A percentile compares a stretch with the other conserved stretches of the same genome.
phyloP scores from a whole-genome alignment of 2,113 vertebrate genomes.

The Mus musculus region DNA sequence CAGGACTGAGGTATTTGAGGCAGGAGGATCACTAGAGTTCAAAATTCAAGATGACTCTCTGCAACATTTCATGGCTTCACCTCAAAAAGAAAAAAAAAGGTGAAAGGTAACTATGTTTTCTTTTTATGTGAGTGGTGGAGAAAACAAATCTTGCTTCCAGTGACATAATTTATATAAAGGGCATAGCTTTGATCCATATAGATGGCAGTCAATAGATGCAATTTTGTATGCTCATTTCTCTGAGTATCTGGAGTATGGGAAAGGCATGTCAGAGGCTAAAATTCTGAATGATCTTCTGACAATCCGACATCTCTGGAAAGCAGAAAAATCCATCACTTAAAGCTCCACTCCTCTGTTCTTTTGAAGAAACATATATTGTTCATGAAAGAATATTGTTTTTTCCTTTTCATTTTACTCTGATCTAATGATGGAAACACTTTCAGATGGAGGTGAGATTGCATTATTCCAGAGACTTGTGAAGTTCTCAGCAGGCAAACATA shows the following conservation, averaged over 20 bases:
- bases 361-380: slow-evolving; percentile 63
- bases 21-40: background rate
- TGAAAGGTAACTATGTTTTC: background rate
- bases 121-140: background rate
- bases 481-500: slow-evolving; percentile 55
- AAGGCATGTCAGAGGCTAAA: slow-evolving; percentile 50
- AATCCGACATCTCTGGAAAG: slow-evolving; percentile 53
- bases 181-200: background rate
- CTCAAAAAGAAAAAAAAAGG: background rate
- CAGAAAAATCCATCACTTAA: slow-evolving; percentile 60
- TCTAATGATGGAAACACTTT: slow-evolving; percentile 59
- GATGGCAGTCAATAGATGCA: slow-evolving; percentile 2
- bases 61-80: background rate
- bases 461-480: slow-evolving; percentile 59
- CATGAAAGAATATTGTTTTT: slow-evolving; percentile 66
- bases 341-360: slow-evolving; percentile 63
- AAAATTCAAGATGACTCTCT: background rate
- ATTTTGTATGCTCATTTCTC: background rate
- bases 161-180: background rate
- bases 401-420: slow-evolving; percentile 55
- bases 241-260: background rate
- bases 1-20: background rate
- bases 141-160: slow-evolving; percentile 38
- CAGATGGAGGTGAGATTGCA: slow-evolving; percentile 61
- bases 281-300: slow-evolving; percentile 60